Evolutionary conservation across 2,888 invertebrate species (phyloP), one percentile per base, ranked within the genome.

Genomic region (Ectobius pallidus): DNA sequence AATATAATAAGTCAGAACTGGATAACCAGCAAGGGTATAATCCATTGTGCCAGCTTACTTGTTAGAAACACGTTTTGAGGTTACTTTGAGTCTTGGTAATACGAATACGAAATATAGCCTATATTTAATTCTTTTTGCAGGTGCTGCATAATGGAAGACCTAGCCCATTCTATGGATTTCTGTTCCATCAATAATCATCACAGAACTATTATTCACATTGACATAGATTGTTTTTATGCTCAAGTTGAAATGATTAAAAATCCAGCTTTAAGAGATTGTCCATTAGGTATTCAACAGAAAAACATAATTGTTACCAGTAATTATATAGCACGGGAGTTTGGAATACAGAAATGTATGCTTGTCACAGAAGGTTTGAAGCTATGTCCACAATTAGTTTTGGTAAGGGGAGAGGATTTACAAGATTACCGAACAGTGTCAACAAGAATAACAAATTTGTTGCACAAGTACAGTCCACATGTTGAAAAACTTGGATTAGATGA

Each of bases 401-500:
- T 94, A 0, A 91, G 90, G 80, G 95, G 95, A 7, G 95, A 95
- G 83, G 94, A 95, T 82, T 86, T 95, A 74, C 89, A 91, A 52
- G 89, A 91, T 75, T 95, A 95, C 81, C 88, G 94, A 78, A 87
- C 91, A 74, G 89, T 90, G 81, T 95, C 95, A 1, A 88, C 90
- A 76, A 90, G 91, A 83, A 90, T 95, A 75, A 91, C 91, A 77
- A 87, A 88, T 74, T 83, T 91, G 74, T 83, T 95, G 75, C 89
- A 90, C 77, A 88, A 87, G 78, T 94, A 90, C 84, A 91, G 92
- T 72, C 87, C 89, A 67, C 83, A 88, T 65, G 92, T 94, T 0
- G 95, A 95, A 82, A 89, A 93, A 79, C 85, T 95, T 70, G 94
- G 95, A 16, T 87, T 95, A 80, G 95, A 95, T 83, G 95, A 95